Evolutionary conservation across 2,113 vertebrate species (phyloP).

Genomic region (Mirounga angustirostris): DNA sequence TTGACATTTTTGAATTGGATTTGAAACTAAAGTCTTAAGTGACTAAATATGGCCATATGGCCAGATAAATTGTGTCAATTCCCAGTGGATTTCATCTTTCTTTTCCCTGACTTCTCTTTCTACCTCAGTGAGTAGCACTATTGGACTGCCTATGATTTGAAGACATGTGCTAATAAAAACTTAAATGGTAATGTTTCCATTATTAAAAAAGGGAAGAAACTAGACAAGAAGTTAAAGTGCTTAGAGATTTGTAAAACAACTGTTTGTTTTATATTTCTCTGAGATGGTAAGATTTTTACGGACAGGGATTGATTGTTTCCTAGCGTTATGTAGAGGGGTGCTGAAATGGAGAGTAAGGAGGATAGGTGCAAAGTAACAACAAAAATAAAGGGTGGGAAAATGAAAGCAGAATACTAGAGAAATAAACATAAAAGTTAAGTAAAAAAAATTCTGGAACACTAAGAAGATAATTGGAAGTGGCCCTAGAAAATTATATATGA

Average conservation of each 20-base stretch:
- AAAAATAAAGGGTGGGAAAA: not conserved
- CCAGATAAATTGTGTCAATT: slow-evolving; percentile 3
- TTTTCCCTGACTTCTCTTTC: slow-evolving; percentile 55
- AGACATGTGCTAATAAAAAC: not conserved
- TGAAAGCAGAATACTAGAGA: not conserved
- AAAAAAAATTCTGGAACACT: not conserved
- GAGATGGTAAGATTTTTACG: not conserved
- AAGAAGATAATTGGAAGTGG: not conserved
- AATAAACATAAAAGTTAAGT: not conserved
- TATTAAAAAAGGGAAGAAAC: not conserved
- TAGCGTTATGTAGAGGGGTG: not conserved
- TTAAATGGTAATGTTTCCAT: not conserved
- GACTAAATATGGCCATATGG: slow-evolving; percentile 28
- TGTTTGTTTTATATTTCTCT: not conserved
- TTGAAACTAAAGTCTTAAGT: slow-evolving; percentile 20
- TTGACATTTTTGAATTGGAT: slow-evolving; percentile 7
- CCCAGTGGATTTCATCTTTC: not conserved
- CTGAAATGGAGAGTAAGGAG: not conserved
- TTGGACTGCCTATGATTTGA: not conserved
- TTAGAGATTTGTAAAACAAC: not conserved
- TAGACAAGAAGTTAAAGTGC: not conserved
- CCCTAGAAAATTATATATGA: not conserved
- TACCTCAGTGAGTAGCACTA: slow-evolving; percentile 21
- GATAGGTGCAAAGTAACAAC: not conserved
- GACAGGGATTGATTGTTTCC: not conserved